A percentile compares a stretch with the other conserved stretches of the same genome.
Conservation (phyloP, 2,113 vertebrate species). For the Oncorhynchus nerka region DNA sequence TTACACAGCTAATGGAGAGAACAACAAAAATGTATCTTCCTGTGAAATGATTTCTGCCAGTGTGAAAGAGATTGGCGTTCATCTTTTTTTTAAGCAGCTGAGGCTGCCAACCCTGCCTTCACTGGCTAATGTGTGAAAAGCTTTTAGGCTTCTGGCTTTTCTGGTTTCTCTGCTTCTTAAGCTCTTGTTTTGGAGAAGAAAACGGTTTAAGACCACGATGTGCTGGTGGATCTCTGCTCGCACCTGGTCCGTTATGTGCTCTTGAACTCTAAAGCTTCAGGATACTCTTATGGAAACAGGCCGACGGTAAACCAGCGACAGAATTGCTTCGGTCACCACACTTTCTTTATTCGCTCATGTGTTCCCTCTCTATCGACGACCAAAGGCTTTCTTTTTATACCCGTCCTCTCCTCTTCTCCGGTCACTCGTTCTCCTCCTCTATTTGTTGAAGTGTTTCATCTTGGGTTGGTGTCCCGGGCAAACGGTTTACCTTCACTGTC, state of each 20-base stretch:
- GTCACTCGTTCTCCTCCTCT: not conserved
- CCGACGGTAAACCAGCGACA: too few species aligned
- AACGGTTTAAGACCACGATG: not conserved
- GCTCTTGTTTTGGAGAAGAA: not conserved
- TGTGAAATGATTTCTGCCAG: slow-evolving; percentile 12
- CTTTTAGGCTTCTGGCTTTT: not conserved
- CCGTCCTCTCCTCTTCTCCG: not conserved
- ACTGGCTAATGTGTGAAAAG: not conserved
- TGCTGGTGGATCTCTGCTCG: not conserved
- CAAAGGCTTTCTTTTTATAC: not conserved
- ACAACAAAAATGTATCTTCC: slow-evolving; percentile 17
- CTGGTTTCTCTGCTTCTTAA: not conserved
- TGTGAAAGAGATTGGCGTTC: slow-evolving; percentile 15
- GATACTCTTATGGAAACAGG: too few species aligned
- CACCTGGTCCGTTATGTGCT: not conserved
- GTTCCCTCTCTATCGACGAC: too few species aligned
- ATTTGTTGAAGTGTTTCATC: not conserved
- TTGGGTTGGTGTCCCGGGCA: not conserved
- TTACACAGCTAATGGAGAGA: slow-evolving; percentile 25
- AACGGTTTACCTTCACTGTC: not conserved
- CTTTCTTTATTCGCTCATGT: not conserved
- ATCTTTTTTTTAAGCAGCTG: not conserved
- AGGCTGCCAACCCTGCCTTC: not conserved
- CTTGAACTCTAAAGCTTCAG: not conserved
- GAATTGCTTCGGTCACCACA: not conserved